Evolutionary conservation across 64 coral and sea anemone genomes (phyloP).

Genomic region (Stylophora pistillata): DNA sequence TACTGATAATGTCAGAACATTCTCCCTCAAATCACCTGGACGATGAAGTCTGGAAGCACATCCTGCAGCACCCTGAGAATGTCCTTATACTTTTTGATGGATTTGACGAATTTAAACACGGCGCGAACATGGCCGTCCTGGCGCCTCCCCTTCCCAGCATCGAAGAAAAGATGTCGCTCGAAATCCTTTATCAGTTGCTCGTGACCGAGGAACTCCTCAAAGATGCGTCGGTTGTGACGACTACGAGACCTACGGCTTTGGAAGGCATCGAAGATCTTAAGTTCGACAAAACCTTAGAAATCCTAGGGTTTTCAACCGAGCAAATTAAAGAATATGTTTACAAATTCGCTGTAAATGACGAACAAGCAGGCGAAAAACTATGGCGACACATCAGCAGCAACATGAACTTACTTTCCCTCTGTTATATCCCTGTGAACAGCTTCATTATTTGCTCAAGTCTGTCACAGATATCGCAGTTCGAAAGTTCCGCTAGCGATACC

Average conservation of each 20-base stretch:
- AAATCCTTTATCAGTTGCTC: not conserved
- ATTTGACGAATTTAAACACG: constrained; percentile 33
- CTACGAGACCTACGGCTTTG: constrained; percentile 62
- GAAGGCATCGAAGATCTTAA: not conserved
- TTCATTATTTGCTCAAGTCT: too few species aligned
- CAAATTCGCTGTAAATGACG: constrained; percentile 26
- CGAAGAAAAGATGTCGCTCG: not conserved
- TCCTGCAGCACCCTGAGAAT: constrained; percentile 16
- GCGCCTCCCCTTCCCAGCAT: too few species aligned
- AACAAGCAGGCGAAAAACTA: not conserved
- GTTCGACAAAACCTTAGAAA: constrained; percentile 51
- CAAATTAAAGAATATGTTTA: constrained; percentile 60
- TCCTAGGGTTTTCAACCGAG: constrained; percentile 70
- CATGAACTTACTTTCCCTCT: constrained; percentile 54
- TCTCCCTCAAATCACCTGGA: not conserved
- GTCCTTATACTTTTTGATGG: too few species aligned
- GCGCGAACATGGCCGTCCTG: too few species aligned
- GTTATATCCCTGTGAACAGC: constrained; percentile 80
- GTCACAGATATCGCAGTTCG: not conserved
- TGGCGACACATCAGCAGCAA: constrained; percentile 17
- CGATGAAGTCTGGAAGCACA: constrained; percentile 42
- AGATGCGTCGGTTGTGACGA: constrained; percentile 24
- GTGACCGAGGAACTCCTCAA: constrained; percentile 15
- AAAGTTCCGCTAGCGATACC: not conserved
- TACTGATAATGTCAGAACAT: not conserved